Conservation (phyloP, 2,888 invertebrate species). For the Halocaridina rubra region DNA sequence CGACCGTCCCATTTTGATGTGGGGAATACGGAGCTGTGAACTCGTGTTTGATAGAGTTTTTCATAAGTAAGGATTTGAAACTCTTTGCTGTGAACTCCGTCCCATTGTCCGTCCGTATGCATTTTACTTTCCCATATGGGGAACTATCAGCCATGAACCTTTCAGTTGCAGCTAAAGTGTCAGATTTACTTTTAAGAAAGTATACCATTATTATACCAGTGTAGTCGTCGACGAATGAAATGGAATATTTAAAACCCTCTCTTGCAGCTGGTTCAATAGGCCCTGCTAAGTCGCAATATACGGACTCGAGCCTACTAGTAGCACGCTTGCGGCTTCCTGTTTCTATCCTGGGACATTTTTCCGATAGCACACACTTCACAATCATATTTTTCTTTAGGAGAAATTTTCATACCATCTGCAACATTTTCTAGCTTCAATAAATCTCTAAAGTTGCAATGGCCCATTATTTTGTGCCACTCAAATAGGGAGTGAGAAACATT, state of each 20-base stretch:
- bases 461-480: no score
- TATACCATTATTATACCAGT: neutral
- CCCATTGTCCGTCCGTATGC: neutral
- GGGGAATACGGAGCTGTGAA: neutral
- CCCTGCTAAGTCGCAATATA: neutral
- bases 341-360: no score
- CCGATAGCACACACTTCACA: neutral
- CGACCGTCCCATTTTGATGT: neutral
- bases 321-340: no score
- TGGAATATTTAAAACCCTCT: neutral
- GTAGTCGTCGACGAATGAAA: no score
- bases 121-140: neutral
- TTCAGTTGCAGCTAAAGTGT: no score
- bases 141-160: neutral
- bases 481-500: no score
- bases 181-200: neutral
- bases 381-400: neutral
- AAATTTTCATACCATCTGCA: neutral
- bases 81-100: neutral
- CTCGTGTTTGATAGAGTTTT: neutral
- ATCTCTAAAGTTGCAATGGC: no score
- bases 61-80: neutral
- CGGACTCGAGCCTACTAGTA: no score
- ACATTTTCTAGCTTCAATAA: neutral
- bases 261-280: neutral